These are phyloP conservation scores for Heterodera filipjevi DNA, from an alignment of 2,888 invertebrate species.

Conservation along the genomic window DNA sequence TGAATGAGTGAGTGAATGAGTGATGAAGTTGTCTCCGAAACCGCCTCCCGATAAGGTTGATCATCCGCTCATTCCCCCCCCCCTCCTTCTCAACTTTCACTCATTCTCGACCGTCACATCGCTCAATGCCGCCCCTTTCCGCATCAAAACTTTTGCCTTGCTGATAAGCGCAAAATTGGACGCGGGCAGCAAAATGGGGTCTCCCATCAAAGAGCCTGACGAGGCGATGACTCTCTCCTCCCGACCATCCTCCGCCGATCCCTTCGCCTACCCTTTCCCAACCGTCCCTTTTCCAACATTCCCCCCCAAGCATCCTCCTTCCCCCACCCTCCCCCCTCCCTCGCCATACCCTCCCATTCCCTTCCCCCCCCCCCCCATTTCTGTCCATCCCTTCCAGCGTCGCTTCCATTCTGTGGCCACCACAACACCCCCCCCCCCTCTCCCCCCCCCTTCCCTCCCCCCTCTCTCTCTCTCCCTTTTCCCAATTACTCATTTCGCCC, in stretches of 20 bases:
- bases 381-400: conserved; percentile 6
- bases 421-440: neutral
- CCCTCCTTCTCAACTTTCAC: neutral
- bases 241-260: neutral
- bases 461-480: neutral
- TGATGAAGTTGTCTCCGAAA: neutral
- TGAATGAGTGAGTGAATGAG: neutral
- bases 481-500: conserved; percentile 4
- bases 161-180: conserved; percentile 11
- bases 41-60: conserved; percentile 7
- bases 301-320: neutral
- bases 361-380: neutral
- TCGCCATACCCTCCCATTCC: neutral
- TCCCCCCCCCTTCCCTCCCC: neutral
- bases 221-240: neutral
- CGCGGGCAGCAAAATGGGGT: neutral
- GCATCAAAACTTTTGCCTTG: conserved; percentile 12
- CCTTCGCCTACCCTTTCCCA: neutral
- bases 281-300: neutral
- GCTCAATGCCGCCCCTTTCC: conserved; percentile 7
- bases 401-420: neutral
- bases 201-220: neutral
- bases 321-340: neutral
- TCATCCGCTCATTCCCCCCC: neutral
- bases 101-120: neutral